phyloP scores from a whole-genome alignment of 1,140 invertebrate species.

The Diachasmimorpha longicaudata region DNA sequence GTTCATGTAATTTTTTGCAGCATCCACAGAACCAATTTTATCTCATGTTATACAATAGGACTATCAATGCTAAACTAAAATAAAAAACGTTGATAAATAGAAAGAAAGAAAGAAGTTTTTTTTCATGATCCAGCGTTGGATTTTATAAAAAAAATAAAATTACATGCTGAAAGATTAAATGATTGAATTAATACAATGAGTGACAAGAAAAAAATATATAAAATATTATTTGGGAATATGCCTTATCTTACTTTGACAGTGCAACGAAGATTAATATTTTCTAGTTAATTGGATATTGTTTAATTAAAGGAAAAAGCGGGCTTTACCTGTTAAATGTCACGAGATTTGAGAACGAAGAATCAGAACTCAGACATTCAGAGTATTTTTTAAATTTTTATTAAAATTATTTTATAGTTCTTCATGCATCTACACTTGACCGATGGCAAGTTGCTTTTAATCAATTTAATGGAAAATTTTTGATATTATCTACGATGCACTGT shows the following conservation, averaged over 20 bases:
- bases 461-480: not conserved
- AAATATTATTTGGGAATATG: conserved; percentile 40
- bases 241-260: conserved; percentile 53
- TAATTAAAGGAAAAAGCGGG: not conserved
- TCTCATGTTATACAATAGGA: conserved; percentile 4
- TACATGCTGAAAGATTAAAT: conserved; percentile 30
- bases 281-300: conserved; percentile 7
- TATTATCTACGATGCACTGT: conserved; percentile 18
- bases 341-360: not conserved
- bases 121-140: conserved; percentile 38
- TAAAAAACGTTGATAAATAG: not conserved
- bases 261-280: conserved; percentile 37
- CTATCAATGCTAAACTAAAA: not conserved
- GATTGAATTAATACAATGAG: conserved; percentile 15
- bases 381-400: not conserved
- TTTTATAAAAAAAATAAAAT: conserved; percentile 40
- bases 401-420: not conserved
- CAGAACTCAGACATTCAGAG: not conserved
- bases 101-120: not conserved
- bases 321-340: not conserved
- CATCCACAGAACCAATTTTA: conserved; percentile 5
- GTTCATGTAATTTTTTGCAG: not conserved
- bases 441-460: not conserved
- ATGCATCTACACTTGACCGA: not conserved
- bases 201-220: not conserved